Percentiles rank a stretch among this genome's conserved stretches.
phyloP scores from a whole-genome alignment of 2,797 vertebrate species.

The Pantherophis vulpinus region DNA sequence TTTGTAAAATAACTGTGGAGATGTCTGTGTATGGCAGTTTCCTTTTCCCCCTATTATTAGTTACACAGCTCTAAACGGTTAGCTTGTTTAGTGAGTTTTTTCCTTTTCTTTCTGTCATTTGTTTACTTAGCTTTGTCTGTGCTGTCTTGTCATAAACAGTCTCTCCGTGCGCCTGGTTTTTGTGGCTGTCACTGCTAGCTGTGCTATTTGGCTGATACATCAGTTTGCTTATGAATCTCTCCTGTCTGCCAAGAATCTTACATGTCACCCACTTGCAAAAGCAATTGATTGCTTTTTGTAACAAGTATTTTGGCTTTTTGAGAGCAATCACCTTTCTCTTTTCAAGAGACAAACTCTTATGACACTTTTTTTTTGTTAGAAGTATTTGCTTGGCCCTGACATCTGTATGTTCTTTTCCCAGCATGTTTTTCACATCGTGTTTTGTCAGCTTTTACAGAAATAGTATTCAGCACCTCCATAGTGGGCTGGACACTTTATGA shows the following conservation, averaged over 20 bases:
- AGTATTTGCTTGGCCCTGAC: neutral
- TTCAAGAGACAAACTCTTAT: neutral
- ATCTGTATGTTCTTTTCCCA: conserved; percentile 4
- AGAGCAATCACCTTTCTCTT: neutral
- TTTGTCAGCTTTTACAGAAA: conserved; percentile 12
- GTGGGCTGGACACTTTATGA: neutral
- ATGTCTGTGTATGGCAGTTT: neutral
- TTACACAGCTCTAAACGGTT: neutral
- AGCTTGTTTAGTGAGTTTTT: neutral
- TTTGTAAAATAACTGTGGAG: neutral
- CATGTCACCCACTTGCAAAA: neutral
- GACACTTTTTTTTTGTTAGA: neutral
- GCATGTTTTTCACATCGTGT: conserved; percentile 13
- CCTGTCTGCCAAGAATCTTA: neutral
- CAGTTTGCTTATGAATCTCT: neutral
- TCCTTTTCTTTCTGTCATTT: neutral
- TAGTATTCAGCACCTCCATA: neutral
- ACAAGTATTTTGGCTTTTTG: neutral
- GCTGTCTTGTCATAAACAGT: neutral
- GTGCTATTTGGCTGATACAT: neutral
- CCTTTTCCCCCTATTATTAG: neutral
- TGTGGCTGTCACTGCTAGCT: neutral
- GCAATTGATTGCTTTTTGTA: neutral
- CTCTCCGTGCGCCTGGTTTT: neutral
- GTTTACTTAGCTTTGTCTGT: neutral